Evolutionary conservation across 2,113 vertebrate species (phyloP).

Genomic region (Psettodes erumei): DNA sequence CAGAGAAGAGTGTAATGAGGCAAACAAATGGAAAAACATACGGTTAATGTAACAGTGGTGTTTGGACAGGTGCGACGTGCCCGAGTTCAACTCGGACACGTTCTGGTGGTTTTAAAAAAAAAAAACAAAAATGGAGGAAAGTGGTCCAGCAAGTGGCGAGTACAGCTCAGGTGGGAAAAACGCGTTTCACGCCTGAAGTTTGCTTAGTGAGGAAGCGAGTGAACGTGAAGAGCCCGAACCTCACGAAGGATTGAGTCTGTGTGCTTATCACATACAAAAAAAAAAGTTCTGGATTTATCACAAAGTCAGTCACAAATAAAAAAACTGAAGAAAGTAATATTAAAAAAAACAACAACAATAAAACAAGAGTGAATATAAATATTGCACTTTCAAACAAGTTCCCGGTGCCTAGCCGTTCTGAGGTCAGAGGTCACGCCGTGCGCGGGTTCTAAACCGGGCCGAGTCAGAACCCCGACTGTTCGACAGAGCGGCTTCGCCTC

Average conservation of each 20-base stretch:
- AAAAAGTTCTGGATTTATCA: constrained; percentile 36
- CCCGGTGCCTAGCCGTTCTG: constrained; percentile 67
- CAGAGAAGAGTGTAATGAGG: constrained; percentile 22
- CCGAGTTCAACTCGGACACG: constrained; percentile 31
- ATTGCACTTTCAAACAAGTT: constrained; percentile 86
- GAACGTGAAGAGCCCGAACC: constrained; percentile 28
- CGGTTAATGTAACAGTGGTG: constrained; percentile 36
- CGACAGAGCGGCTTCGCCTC: too few species aligned
- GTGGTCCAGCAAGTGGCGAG: constrained; percentile 51
- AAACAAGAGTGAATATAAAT: constrained; percentile 76
- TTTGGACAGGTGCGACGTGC: constrained; percentile 61
- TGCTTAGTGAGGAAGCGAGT: constrained; percentile 50
- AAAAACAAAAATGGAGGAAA: constrained; percentile 31
- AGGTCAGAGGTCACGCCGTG: constrained; percentile 9
- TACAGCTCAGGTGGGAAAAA: constrained; percentile 31
- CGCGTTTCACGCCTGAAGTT: constrained; percentile 28
- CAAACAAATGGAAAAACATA: constrained; percentile 40
- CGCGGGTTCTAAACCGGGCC: too few species aligned
- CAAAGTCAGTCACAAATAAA: constrained; percentile 54
- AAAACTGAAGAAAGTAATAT: constrained; percentile 56
- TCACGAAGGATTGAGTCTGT: constrained; percentile 5
- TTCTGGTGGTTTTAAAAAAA: constrained; percentile 21
- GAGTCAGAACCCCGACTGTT: too few species aligned
- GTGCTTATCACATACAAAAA: constrained; percentile 36
- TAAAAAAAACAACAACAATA: constrained; percentile 11